Evolutionary conservation across 2,113 vertebrate genomes (phyloP).

Genomic region (Hippocampus barbouri): DNA sequence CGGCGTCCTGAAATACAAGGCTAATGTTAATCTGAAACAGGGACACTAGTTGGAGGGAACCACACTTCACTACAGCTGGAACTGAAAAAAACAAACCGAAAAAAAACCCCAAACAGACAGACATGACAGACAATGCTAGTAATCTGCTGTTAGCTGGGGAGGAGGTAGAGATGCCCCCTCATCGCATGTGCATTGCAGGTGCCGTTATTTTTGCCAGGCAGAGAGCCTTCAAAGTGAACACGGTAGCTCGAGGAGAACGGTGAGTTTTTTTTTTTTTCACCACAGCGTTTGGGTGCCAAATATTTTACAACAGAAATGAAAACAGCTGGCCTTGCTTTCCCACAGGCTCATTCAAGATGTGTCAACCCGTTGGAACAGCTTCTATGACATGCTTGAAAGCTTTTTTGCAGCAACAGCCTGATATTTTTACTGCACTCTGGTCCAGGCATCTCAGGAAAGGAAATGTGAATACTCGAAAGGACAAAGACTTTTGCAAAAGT

Average conservation of each 20-base stretch:
- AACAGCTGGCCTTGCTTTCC: neutral
- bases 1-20: too few relatives aligned
- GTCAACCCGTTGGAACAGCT: neutral
- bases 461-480: neutral
- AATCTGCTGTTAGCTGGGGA: conserved; percentile 1
- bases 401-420: neutral
- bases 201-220: neutral
- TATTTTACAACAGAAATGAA: neutral
- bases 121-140: neutral
- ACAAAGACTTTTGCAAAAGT: neutral
- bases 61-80: too few relatives aligned
- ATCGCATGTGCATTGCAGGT: neutral
- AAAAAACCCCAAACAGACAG: too few relatives aligned
- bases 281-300: neutral
- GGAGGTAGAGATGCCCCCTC: neutral
- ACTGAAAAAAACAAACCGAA: too few relatives aligned
- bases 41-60: too few relatives aligned
- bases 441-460: conserved; percentile 1
- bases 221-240: neutral
- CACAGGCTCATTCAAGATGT: conserved; percentile 1
- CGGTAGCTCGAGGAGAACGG: neutral
- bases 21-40: too few relatives aligned
- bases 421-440: neutral
- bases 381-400: neutral
- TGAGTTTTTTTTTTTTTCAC: neutral